A percentile compares a stretch with the other conserved stretches of the same genome.
These are phyloP conservation scores for Drosophila nigritarsus DNA, from an alignment of 2,888 invertebrate species.

Conservation along the genomic window DNA sequence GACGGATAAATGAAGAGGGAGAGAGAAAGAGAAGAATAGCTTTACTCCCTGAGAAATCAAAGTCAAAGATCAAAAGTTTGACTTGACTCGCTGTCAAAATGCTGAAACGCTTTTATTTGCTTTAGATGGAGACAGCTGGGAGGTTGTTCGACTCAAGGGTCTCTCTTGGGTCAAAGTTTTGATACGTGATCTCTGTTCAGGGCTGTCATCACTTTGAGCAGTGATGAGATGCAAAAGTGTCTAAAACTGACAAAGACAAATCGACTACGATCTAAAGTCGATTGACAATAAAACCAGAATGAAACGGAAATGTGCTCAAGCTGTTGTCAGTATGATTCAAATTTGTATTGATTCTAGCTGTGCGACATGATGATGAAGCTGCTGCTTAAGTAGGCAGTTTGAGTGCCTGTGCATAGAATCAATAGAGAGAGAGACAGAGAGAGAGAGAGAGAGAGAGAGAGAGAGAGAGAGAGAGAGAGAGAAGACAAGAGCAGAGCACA, in stretches of 20 bases:
- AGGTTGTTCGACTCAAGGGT: slow-evolving; percentile 10
- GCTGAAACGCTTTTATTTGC: slow-evolving; percentile 5
- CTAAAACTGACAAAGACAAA: slow-evolving; percentile 66
- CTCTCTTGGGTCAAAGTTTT: slow-evolving; percentile 26
- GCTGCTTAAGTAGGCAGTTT: slow-evolving; percentile 36
- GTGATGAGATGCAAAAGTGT: slow-evolving; percentile 47
- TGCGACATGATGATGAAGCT: slow-evolving; percentile 18
- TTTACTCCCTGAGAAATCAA: neutral
- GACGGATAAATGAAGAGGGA: neutral
- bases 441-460: neutral
- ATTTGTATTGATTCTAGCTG: slow-evolving; percentile 30
- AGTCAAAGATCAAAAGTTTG: neutral
- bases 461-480: neutral
- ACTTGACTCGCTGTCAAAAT: neutral
- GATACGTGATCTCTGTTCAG: slow-evolving; percentile 21
- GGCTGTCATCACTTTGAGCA: slow-evolving; percentile 23
- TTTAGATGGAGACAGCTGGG: slow-evolving; percentile 11
- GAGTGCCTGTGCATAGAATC: slow-evolving; percentile 51
- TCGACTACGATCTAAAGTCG: slow-evolving; percentile 27
- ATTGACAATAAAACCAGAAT: slow-evolving; percentile 39
- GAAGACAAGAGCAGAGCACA: slow-evolving; percentile 31
- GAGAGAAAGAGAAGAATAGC: neutral
- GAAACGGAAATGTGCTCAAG: slow-evolving; percentile 64
- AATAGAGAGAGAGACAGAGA: slow-evolving; percentile 37
- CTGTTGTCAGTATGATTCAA: slow-evolving; percentile 40